Evolutionary conservation across 1,140 invertebrate species (phyloP).

Genomic region (Dendrolimus kikuchii): DNA sequence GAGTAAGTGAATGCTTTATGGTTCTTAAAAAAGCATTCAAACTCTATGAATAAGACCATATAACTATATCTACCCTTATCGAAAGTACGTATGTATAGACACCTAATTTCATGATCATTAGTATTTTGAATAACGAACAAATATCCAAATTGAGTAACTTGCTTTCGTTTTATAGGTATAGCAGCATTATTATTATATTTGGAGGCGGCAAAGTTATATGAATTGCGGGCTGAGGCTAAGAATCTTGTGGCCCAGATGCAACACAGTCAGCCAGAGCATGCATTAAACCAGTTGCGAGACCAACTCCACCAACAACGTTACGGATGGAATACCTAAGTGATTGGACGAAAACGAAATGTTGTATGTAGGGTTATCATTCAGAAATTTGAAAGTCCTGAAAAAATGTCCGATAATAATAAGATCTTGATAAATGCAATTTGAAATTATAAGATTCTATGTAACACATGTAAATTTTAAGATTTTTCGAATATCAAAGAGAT

Average conservation of each 20-base stretch:
- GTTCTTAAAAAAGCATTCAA: too few relatives aligned
- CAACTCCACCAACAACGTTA: slow-evolving; percentile 64
- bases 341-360: too few relatives aligned
- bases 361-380: too few relatives aligned
- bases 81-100: not conserved
- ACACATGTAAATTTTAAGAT: too few relatives aligned
- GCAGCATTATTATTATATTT: slow-evolving; percentile 83
- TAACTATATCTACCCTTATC: too few relatives aligned
- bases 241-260: slow-evolving; percentile 90
- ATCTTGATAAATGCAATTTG: too few relatives aligned
- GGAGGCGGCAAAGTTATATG: slow-evolving; percentile 81
- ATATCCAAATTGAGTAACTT: slow-evolving; percentile 1
- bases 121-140: not conserved
- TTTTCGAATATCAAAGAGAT: too few relatives aligned
- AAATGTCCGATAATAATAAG: too few relatives aligned
- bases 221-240: slow-evolving; percentile 81
- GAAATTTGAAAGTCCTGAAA: too few relatives aligned
- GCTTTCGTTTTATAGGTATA: slow-evolving; percentile 52
- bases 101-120: not conserved
- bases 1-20: too few relatives aligned
- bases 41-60: too few relatives aligned
- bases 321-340: slow-evolving; percentile 18
- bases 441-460: too few relatives aligned
- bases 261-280: slow-evolving; percentile 73
- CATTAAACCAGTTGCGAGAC: slow-evolving; percentile 55